Evolutionary conservation across 2,888 invertebrate genomes (phyloP), one percentile per base, ranked within the genome.

Genomic region (Corythucha ciliata): DNA sequence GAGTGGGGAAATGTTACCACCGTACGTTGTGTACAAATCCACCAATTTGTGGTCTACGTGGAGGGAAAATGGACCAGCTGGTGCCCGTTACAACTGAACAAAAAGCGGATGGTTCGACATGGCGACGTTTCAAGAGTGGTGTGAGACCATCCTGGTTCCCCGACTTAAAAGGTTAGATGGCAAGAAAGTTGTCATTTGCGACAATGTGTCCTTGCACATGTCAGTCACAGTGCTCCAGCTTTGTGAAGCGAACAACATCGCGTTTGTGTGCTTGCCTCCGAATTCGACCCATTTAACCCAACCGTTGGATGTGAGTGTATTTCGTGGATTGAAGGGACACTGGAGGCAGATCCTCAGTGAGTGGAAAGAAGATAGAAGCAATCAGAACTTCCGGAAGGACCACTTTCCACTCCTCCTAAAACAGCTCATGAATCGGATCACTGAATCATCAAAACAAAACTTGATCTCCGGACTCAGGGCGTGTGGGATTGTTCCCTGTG

Each of bases 1-100:
- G n/a, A n/a, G n/a, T n/a, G 69, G 69, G 5, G 52, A 58, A 36
- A 18, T 66, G 2, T 55, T 69, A 25, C 68, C 69, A 6, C 60
- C 61, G 22, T 70, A 69, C 57, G 65, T 69, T 4, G 66, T 68
- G 0, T 69, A 70, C 56, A 71, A 70, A 59, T 60, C 68, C 2
- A 59, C 61, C 50, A 47, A 67, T 52, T 32, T 70, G n/a, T 68
- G 65, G 59, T 54, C 63, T 34, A 62, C 64, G 7, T 71, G 70
- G 70, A 63, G 59, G 6, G 58, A 59, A 56, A 63, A 64, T 42
- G 70, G 70, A 8, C 69, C 68, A 16, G 14, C 42, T 50, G 58
- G 62, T 42, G 34, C 63, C 52, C 42, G 66, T 4, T 71, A 68
- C n/a, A 67, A 66, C 54, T 52, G 63, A 14, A 61, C 63, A 4